Evolutionary conservation across 2,113 vertebrate species (phyloP).

Genomic region (Cynopterus brachyotis): DNA sequence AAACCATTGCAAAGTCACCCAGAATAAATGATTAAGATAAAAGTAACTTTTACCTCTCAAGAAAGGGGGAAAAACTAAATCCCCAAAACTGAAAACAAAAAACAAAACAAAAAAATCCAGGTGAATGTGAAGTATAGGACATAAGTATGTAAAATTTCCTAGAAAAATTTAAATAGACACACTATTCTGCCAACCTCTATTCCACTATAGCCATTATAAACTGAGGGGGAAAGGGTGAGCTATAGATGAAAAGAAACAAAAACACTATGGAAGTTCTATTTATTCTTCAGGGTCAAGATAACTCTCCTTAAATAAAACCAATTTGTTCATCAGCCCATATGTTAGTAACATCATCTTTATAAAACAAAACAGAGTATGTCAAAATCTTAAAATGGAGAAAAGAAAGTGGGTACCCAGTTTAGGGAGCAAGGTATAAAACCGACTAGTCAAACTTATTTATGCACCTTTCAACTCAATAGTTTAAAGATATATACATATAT

Average conservation of each 20-base stretch:
- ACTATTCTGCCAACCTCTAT: neutral
- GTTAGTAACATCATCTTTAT: neutral
- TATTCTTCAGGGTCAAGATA: neutral
- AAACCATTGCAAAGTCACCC: neutral
- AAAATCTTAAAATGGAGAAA: neutral
- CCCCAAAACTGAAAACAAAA: neutral
- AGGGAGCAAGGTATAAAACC: neutral
- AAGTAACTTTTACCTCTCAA: neutral
- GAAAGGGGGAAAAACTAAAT: neutral
- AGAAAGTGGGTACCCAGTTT: neutral
- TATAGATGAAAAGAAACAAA: constrained; percentile 9
- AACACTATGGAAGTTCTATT: neutral
- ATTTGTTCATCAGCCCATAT: neutral
- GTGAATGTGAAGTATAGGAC: neutral
- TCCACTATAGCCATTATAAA: neutral
- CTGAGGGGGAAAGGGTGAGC: neutral
- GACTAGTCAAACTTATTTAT: neutral
- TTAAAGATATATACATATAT: neutral
- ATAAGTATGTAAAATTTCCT: neutral
- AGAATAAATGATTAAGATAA: neutral
- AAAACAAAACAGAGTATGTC: neutral
- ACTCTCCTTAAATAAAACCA: neutral
- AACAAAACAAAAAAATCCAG: neutral
- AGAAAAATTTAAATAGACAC: neutral
- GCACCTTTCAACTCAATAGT: neutral